phyloP scores from a whole-genome alignment of 2,888 invertebrate species.

The Scrobipalpa costella region DNA sequence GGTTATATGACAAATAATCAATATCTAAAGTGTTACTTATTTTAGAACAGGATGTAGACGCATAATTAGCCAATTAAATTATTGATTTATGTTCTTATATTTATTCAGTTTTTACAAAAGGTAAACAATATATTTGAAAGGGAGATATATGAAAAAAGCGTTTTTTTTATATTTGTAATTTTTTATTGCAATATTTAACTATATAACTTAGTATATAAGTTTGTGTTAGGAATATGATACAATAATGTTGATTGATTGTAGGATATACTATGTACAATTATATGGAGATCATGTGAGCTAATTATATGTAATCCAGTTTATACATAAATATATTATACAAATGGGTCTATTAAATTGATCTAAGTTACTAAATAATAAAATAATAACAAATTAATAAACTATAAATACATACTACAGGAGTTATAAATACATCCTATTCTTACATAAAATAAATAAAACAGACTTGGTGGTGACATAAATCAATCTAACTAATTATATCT shows the following conservation, averaged over 20 bases:
- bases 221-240: background rate
- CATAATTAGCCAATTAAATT: too few species aligned
- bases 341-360: background rate
- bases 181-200: background rate
- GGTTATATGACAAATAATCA: too few species aligned
- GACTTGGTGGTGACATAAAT: constrained; percentile 32
- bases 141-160: background rate
- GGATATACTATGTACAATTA: constrained; percentile 9
- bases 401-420: constrained; percentile 16
- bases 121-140: too few species aligned
- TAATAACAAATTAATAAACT: background rate
- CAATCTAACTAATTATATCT: background rate
- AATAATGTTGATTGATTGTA: background rate
- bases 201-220: background rate
- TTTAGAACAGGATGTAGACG: too few species aligned
- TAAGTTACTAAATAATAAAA: background rate
- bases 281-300: constrained; percentile 16
- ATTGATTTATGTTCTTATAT: too few species aligned
- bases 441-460: constrained; percentile 11
- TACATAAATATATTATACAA: constrained; percentile 11
- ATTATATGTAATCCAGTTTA: background rate
- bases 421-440: constrained; percentile 14
- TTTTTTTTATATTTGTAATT: background rate
- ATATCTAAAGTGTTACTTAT: too few species aligned
- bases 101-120: too few species aligned